Evolutionary conservation across 1,140 invertebrate species (phyloP).

Genomic region (Teleopsis dalmanni): DNA sequence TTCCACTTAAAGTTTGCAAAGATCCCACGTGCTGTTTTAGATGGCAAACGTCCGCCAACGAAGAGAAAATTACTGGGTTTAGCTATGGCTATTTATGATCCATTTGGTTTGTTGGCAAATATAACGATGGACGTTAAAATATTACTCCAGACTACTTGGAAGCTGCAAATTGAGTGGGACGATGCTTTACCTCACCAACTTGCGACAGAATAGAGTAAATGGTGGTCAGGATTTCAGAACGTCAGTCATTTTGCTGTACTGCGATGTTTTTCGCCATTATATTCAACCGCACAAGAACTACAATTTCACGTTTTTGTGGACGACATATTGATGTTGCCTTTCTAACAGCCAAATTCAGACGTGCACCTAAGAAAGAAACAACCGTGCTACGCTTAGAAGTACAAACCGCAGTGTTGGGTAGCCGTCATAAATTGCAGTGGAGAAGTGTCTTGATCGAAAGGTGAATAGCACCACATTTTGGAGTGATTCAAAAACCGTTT

Average conservation of each 20-base stretch:
- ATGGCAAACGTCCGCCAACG: not conserved
- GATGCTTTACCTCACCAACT: too few species aligned
- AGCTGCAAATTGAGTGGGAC: not conserved
- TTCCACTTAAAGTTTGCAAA: not conserved
- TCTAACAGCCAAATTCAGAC: conserved; percentile 19
- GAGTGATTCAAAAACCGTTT: conserved; percentile 20
- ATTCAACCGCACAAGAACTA: conserved; percentile 14
- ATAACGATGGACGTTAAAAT: not conserved
- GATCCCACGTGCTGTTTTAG: not conserved
- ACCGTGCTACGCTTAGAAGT: conserved; percentile 27
- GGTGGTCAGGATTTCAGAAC: conserved; percentile 13
- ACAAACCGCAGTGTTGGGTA: conserved; percentile 23
- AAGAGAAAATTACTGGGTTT: not conserved
- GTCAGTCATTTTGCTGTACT: conserved; percentile 2
- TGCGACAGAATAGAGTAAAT: too few species aligned
- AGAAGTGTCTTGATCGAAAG: not conserved
- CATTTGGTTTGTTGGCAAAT: not conserved
- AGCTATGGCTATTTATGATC: not conserved
- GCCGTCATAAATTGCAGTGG: conserved; percentile 8
- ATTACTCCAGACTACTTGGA: not conserved
- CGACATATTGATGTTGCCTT: conserved; percentile 10
- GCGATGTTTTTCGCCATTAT: conserved; percentile 3
- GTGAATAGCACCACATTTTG: conserved; percentile 13
- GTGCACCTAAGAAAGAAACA: conserved; percentile 19
- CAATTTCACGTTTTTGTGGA: too few species aligned